phyloP scores from a whole-genome alignment of 2,888 invertebrate species.

The Platypus cylindrus region DNA sequence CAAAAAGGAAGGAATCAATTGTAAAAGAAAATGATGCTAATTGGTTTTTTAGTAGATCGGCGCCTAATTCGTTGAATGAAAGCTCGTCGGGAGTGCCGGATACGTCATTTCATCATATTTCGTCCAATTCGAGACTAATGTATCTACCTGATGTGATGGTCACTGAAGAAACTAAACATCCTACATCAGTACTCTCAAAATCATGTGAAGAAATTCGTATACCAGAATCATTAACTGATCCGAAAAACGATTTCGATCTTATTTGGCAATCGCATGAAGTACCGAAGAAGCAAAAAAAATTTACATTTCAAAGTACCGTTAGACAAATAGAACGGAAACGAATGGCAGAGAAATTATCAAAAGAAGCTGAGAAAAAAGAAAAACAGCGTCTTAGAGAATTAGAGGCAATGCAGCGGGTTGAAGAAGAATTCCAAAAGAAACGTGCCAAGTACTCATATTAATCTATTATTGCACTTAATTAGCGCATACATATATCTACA shows the following conservation, averaged over 20 bases:
- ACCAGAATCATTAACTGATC: constrained; percentile 32
- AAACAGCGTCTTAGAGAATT: constrained; percentile 61
- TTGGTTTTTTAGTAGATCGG: constrained; percentile 72
- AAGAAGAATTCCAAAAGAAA: constrained; percentile 78
- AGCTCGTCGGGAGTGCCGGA: constrained; percentile 27
- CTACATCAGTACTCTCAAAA: constrained; percentile 30
- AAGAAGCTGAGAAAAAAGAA: constrained; percentile 65
- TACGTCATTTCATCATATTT: constrained; percentile 2
- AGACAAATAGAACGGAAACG: constrained; percentile 64
- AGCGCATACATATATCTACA: too few species aligned
- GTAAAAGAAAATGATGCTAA: constrained; percentile 43
- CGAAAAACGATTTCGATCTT: constrained; percentile 18
- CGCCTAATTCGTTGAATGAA: constrained; percentile 64
- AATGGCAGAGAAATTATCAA: constrained; percentile 61
- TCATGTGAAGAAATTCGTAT: constrained; percentile 37
- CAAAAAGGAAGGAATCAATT: constrained; percentile 19
- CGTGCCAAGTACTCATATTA: constrained; percentile 44
- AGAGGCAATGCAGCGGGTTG: constrained; percentile 73
- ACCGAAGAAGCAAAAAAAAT: constrained; percentile 45
- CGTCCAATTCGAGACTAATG: constrained; percentile 49
- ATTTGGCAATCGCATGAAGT: constrained; percentile 11
- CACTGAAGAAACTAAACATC: constrained; percentile 8
- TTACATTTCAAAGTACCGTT: constrained; percentile 75
- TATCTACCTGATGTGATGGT: constrained; percentile 48
- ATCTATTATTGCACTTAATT: too few species aligned